Evolutionary conservation across 35 echinoderm and acorn worm species (phyloP), one percentile per base, ranked within the genome.

Genomic region (Apostichopus parvimensis): DNA sequence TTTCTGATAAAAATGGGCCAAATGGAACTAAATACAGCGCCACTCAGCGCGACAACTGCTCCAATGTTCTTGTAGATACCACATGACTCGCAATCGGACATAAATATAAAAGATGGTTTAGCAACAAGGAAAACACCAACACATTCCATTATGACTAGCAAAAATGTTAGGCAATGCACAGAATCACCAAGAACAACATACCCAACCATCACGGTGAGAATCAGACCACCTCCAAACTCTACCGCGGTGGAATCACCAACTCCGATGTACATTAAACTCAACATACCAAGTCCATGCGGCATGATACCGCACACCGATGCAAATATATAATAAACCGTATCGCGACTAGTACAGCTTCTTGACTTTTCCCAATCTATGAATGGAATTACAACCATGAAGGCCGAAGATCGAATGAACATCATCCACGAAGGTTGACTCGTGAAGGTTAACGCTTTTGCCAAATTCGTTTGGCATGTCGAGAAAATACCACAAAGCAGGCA

Each of bases 201-300:
- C 14, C 79, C 79, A 15, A 81, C 53, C 5, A 81, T 15, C 15
- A 14, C 79, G 6, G 53, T 54, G 6, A 81, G 14, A 15, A 81
- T 81, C 2, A 81, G 25, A 15, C 12, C 53, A 6, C 20, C 79
- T 4, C 79, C 79, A 53, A 34, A 81, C 53, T 81, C 79, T 24
- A 81, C 53, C 8, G 79, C 79, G 1, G 8, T 81, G 12, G 79
- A 81, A 81, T 81, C 79, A 3, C 79, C 79, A 54, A 81, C 79
- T 45, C 79, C 28, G 13, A 81, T 24, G 34, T 9, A 81, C 53
- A 9, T 81, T 11, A 81, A 81, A 11, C 79, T 81, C 14, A 34
- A 45, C 1, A 81, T 34, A 45, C 25, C 79, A 45, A 54, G 1
- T 2, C 4, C 79, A 1, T 14, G 14, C 11, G 79, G 79, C 53